Evolutionary conservation across 2,888 invertebrate species (phyloP).

Genomic region (Neoitamus cyanurus): DNA sequence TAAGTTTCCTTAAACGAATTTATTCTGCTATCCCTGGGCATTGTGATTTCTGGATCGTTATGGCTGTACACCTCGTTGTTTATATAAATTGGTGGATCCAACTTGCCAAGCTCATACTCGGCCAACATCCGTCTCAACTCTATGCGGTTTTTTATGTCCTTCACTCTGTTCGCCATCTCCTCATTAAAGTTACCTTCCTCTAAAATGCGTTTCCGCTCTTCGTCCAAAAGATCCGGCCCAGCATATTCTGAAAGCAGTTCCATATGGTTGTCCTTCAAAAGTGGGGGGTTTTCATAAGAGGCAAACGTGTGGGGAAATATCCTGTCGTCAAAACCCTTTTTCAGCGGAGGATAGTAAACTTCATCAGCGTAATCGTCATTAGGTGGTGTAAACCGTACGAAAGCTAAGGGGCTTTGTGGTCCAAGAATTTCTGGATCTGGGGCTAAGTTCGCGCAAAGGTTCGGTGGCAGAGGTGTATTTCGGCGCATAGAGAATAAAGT

Average conservation of each 20-base stretch:
- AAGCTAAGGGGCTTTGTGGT: constrained; percentile 77
- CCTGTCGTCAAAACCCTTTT: constrained; percentile 66
- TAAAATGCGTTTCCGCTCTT: constrained; percentile 58
- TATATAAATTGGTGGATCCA: constrained; percentile 46
- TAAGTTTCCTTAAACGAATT: constrained; percentile 66
- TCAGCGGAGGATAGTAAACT: constrained; percentile 78
- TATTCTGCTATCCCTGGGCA: background rate
- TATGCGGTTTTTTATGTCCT: constrained; percentile 59
- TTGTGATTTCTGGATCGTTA: background rate
- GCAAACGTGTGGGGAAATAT: constrained; percentile 46
- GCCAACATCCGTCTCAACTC: constrained; percentile 62
- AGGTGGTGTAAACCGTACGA: constrained; percentile 82
- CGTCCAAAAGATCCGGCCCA: constrained; percentile 54
- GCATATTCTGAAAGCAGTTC: constrained; percentile 17
- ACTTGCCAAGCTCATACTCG: constrained; percentile 53
- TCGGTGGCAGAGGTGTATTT: constrained; percentile 64
- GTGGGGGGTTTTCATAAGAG: constrained; percentile 46
- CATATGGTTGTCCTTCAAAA: background rate
- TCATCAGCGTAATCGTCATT: constrained; percentile 82
- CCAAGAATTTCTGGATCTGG: constrained; percentile 68
- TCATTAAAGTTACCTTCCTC: constrained; percentile 57
- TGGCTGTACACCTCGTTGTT: constrained; percentile 44
- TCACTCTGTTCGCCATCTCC: constrained; percentile 57
- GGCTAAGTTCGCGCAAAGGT: constrained; percentile 64
- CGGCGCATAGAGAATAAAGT: constrained; percentile 64